Base-by-base conservation (phyloP, 2,888 invertebrate genomes). In the Hypsopygia costalis region DNA sequence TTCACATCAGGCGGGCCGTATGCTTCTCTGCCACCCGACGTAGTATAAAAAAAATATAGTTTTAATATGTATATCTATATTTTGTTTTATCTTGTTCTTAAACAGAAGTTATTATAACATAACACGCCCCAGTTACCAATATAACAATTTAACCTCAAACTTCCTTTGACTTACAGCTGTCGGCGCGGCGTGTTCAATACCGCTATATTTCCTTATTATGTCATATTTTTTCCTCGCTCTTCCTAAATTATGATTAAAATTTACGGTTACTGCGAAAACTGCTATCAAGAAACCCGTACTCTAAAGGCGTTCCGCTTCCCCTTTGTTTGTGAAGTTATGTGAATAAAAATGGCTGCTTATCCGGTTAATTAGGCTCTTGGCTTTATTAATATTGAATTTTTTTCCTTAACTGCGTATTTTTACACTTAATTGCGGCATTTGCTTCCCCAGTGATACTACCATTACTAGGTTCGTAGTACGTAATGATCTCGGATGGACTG, bases 211-310 rank as follows among this genome's bases (percentile, higher is more conserved):
- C 47, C 62, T 68, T 62, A 68, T 70, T 67, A 65, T 44, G 59
- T 48, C 56, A 56, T 69, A 72, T 74, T 76, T 77, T 16, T 39
- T 66, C 60, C 59, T 57, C 53, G 47, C 58, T 62, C 62, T 62
- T 58, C 53, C 60, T 49, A 71, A 73, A 73, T 69, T 69, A 64
- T 74, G 66, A 81, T 80, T 76, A 74, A 69, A 79, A 78, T 79
- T 77, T 73, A 81, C 62, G 62, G 62, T 62, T 62, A 68, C 59
- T 21, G 42, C 34, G 34, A 28, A 34, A 36, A 30, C 29, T 37
- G 30, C 6, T 25, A 25, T 25, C 25, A 1, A 6, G 7, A 6
- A 25, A 25, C 25, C 2, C 7, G 25, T 8, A 21, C 21, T n/a
- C 6, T 25, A 7, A 16, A 3, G 16, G 16, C 16, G 16, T 16